phyloP scores from a whole-genome alignment of 2,888 invertebrate species.

The Crepidodera aurea region DNA sequence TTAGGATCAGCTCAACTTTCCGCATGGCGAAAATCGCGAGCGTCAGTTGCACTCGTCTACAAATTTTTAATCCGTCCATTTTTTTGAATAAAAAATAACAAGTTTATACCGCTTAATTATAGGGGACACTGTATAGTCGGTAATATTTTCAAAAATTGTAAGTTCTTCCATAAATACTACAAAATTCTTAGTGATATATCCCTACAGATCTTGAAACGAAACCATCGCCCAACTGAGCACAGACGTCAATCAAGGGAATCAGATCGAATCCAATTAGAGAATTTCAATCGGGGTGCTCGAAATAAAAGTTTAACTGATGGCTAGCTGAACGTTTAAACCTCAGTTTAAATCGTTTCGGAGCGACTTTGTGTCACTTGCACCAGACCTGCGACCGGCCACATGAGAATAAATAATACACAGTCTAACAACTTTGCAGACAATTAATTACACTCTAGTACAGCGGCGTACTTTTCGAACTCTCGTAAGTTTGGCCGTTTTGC shows the following conservation, averaged over 20 bases:
- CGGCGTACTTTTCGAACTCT: too few species aligned
- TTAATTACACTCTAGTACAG: slow-evolving; percentile 38
- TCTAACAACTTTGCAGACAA: slow-evolving; percentile 46
- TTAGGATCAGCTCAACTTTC: not conserved
- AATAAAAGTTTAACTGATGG: slow-evolving; percentile 40
- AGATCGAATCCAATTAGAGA: slow-evolving; percentile 36
- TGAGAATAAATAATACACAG: slow-evolving; percentile 44
- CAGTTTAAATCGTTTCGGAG: slow-evolving; percentile 27
- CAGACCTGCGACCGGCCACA: slow-evolving; percentile 36
- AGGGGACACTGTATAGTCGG: too few species aligned
- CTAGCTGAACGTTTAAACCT: slow-evolving; percentile 31
- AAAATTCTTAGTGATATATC: too few species aligned
- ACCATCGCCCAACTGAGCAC: too few species aligned
- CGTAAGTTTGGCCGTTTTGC: too few species aligned
- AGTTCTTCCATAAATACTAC: too few species aligned
- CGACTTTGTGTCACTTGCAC: slow-evolving; percentile 40
- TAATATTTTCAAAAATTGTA: too few species aligned
- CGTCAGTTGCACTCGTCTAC: too few species aligned
- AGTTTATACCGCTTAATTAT: too few species aligned
- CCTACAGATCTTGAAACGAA: too few species aligned
- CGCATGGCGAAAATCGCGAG: not conserved
- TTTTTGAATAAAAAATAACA: too few species aligned
- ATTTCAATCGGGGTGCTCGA: slow-evolving; percentile 36
- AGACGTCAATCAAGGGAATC: not conserved
- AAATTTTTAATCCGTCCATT: too few species aligned